Conservation (phyloP, 64 coral and sea anemone species). For the Acropora yongei region DNA sequence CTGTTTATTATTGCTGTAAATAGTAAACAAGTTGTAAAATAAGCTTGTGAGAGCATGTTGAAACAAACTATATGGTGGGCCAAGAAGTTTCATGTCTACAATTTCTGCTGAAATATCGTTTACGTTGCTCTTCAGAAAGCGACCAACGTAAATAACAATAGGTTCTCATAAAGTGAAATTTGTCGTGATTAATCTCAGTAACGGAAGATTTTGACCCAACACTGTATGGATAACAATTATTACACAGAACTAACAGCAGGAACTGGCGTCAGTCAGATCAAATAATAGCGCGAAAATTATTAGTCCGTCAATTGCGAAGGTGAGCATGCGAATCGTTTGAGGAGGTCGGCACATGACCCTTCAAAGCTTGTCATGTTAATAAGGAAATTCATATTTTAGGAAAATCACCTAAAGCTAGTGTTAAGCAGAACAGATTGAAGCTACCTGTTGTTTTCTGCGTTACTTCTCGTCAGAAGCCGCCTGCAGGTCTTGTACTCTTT, state of each 20-base stretch:
- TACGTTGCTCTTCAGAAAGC: too few species aligned
- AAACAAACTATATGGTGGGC: too few species aligned
- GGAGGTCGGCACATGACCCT: background rate
- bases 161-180: background rate
- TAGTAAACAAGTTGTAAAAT: too few species aligned
- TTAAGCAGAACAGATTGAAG: background rate
- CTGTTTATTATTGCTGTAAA: too few species aligned
- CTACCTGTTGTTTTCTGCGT: too few species aligned
- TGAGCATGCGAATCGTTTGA: background rate
- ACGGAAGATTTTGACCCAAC: background rate
- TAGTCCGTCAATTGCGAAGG: slow-evolving; percentile 4
- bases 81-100: too few species aligned
- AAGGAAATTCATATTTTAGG: too few species aligned
- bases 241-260: slow-evolving; percentile 5
- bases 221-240: background rate
- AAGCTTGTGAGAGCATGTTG: too few species aligned
- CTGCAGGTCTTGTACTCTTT: too few species aligned
- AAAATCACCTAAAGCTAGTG: background rate
- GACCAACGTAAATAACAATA: background rate
- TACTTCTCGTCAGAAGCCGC: too few species aligned
- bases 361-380: background rate
- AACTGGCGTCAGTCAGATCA: slow-evolving; percentile 28
- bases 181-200: background rate
- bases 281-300: slow-evolving; percentile 45
- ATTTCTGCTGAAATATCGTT: background rate